These are phyloP conservation scores for Pogonognathellus flavescens DNA, from an alignment of 1,140 invertebrate species.

Conservation along the genomic window DNA sequence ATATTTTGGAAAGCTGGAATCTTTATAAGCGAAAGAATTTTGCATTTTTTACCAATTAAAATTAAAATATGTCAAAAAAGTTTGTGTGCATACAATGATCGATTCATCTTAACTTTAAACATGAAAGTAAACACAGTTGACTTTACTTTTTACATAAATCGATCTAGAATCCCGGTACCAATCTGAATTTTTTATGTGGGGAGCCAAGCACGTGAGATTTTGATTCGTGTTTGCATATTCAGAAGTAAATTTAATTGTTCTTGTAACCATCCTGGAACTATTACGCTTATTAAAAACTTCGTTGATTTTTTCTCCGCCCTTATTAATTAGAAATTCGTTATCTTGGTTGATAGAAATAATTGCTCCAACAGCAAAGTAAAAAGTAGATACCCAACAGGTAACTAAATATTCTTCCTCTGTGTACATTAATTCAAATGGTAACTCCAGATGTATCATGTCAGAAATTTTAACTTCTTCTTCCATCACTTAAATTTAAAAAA, in stretches of 20 bases:
- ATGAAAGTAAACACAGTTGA: no score
- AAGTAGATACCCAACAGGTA: neutral
- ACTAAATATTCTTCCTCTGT: neutral
- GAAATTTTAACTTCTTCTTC: neutral
- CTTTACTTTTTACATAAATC: neutral
- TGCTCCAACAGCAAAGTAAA: neutral
- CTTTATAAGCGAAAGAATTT: no score
- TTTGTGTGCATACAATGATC: no score
- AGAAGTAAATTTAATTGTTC: neutral
- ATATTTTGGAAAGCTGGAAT: no score
- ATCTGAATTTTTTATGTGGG: neutral
- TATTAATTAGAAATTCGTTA: neutral
- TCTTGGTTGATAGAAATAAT: neutral
- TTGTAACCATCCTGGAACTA: neutral
- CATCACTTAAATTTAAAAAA: neutral
- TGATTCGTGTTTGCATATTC: neutral
- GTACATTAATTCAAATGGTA: neutral
- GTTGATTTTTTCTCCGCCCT: no score
- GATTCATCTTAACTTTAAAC: no score
- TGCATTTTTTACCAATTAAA: no score
- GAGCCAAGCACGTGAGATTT: neutral
- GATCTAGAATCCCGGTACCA: neutral
- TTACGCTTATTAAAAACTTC: neutral
- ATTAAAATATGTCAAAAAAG: no score
- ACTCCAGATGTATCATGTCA: neutral